Conservation (phyloP, 2,113 vertebrate species). For the Echinops telfairi region DNA sequence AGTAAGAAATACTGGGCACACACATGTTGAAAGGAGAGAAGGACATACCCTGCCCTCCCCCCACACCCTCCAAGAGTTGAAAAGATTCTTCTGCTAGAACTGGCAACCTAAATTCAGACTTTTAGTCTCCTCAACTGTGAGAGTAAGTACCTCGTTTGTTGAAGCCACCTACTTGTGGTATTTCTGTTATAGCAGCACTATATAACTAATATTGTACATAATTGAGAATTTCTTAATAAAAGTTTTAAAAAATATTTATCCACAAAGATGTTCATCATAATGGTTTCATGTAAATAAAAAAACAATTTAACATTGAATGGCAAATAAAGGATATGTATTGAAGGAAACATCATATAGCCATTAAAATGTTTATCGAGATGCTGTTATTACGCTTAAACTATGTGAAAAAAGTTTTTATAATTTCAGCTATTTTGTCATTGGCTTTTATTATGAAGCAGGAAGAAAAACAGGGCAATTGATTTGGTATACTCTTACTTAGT, state of each 20-base stretch:
- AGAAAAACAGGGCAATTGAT: conserved; percentile 40
- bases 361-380: conserved; percentile 25
- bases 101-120: too few relatives aligned
- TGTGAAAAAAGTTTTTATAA: conserved; percentile 13
- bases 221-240: conserved; percentile 40
- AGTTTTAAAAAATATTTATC: conserved; percentile 19
- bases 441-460: conserved; percentile 17
- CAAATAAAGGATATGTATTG: background rate
- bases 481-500: background rate
- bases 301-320: background rate
- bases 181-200: too few relatives aligned
- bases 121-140: too few relatives aligned
- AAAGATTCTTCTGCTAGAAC: too few relatives aligned
- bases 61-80: too few relatives aligned
- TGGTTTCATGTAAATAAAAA: conserved; percentile 54
- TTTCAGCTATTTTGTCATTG: background rate
- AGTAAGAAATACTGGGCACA: too few relatives aligned
- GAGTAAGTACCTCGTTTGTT: too few relatives aligned
- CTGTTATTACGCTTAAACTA: background rate
- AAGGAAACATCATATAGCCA: conserved; percentile 24
- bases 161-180: too few relatives aligned
- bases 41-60: too few relatives aligned
- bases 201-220: background rate
- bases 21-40: too few relatives aligned
- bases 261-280: conserved; percentile 4